Evolutionary conservation across 2,113 vertebrate species (phyloP).

Genomic region (Aix galericulata): DNA sequence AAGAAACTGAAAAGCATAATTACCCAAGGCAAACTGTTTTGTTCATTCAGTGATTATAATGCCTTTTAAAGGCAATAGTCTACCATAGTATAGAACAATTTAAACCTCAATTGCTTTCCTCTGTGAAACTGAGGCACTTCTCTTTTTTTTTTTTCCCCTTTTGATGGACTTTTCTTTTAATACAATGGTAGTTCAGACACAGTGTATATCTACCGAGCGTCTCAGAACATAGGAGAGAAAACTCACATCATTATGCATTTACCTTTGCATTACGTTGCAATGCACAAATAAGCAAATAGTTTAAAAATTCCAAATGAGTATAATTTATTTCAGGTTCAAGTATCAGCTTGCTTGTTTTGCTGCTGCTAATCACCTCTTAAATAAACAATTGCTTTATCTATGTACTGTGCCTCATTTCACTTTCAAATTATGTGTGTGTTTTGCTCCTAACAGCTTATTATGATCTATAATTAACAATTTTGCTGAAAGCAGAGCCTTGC

Average conservation of each 20-base stretch:
- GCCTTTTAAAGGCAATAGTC: slow-evolving; percentile 69
- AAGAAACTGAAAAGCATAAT: slow-evolving; percentile 68
- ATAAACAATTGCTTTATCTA: slow-evolving; percentile 82
- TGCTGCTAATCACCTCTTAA: slow-evolving; percentile 81
- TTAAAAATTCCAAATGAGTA: slow-evolving; percentile 67
- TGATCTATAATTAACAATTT: slow-evolving; percentile 81
- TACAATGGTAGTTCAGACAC: slow-evolving; percentile 30
- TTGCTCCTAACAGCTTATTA: slow-evolving; percentile 77
- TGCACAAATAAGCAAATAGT: slow-evolving; percentile 60
- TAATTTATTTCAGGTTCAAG: slow-evolving; percentile 79
- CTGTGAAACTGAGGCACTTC: slow-evolving; percentile 48
- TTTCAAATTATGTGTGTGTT: slow-evolving; percentile 80
- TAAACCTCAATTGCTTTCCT: slow-evolving; percentile 63
- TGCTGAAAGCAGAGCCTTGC: slow-evolving; percentile 72
- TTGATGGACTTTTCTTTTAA: slow-evolving; percentile 60
- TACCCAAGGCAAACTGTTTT: slow-evolving; percentile 70
- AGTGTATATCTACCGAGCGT: neutral
- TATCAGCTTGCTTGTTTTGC: slow-evolving; percentile 78
- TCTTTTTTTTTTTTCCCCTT: slow-evolving; percentile 26
- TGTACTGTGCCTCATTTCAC: slow-evolving; percentile 81
- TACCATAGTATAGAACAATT: slow-evolving; percentile 57
- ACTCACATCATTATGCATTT: neutral
- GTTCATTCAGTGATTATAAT: slow-evolving; percentile 68
- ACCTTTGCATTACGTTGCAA: slow-evolving; percentile 46
- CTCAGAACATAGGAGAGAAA: neutral